Conservation (phyloP, 2,113 vertebrate species). For the Oncorhynchus kisutch region DNA sequence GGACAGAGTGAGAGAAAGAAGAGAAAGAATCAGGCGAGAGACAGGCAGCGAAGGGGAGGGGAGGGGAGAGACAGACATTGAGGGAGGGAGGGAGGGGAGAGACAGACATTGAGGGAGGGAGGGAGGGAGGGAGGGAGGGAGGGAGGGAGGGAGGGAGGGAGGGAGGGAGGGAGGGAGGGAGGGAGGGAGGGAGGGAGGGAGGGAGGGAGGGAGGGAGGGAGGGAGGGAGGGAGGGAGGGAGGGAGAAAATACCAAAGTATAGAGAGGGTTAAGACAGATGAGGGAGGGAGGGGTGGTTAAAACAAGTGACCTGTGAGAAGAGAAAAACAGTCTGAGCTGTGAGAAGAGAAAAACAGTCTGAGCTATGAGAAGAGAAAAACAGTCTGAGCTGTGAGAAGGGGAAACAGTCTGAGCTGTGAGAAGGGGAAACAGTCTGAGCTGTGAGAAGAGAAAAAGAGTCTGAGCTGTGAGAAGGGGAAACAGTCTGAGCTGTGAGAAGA, state of each 20-base stretch:
- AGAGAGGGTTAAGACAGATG: neutral
- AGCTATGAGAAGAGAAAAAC: slow-evolving; percentile 7
- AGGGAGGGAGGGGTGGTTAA: neutral
- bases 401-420: slow-evolving; percentile 8
- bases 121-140: slow-evolving; percentile 3
- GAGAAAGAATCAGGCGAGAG: slow-evolving; percentile 9
- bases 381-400: neutral
- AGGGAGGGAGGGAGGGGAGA: slow-evolving; percentile 1
- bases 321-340: slow-evolving; percentile 14
- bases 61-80: slow-evolving; percentile 14
- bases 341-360: slow-evolving; percentile 11
- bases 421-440: neutral
- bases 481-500: too few species aligned
- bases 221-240: slow-evolving; percentile 5
- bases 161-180: neutral
- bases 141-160: slow-evolving; percentile 13
- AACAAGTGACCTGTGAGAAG: neutral
- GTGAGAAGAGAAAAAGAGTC: too few species aligned
- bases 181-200: slow-evolving; percentile 1
- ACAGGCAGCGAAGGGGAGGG: neutral
- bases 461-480: too few species aligned
- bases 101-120: slow-evolving; percentile 11
- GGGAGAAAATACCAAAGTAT: neutral
- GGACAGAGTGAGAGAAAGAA: slow-evolving; percentile 7
- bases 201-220: slow-evolving; percentile 16